Percentiles rank a stretch among this genome's conserved stretches.
Conservation (phyloP, 64 coral and sea anemone species). For the Actinia equina region DNA sequence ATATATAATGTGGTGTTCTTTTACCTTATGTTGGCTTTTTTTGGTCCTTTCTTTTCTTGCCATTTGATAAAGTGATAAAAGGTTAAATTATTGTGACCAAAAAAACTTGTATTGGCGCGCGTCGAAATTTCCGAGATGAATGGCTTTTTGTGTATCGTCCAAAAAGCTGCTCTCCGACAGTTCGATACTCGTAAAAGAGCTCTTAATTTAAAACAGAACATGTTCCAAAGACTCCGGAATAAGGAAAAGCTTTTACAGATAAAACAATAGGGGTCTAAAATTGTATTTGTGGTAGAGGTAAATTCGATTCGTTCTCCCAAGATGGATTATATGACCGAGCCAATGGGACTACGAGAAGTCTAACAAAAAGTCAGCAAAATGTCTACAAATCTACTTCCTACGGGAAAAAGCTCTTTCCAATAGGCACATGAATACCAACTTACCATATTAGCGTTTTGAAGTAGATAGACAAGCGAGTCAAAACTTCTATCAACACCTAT, state of each 20-base stretch:
- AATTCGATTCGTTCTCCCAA: background rate
- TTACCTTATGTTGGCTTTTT: background rate
- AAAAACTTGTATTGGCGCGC: background rate
- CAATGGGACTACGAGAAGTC: background rate
- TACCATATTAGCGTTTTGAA: slow-evolving; percentile 17
- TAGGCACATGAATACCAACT: slow-evolving; percentile 7
- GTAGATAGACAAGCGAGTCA: background rate
- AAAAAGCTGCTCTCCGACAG: background rate
- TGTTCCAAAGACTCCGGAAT: slow-evolving; percentile 8
- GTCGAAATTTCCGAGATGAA: background rate
- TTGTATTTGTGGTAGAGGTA: background rate
- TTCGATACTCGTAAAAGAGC: background rate
- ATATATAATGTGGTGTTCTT: background rate
- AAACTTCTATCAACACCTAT: background rate
- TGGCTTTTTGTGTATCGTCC: background rate
- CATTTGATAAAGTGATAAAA: background rate
- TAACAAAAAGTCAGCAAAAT: slow-evolving; percentile 13
- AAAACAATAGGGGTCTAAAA: slow-evolving; percentile 13
- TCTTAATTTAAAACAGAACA: background rate
- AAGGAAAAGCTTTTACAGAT: background rate
- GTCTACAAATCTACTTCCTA: slow-evolving; percentile 26
- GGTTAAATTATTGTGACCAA: background rate
- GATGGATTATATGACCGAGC: slow-evolving; percentile 4
- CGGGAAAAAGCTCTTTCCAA: slow-evolving; percentile 2
- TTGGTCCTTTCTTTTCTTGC: slow-evolving; percentile 2